These are phyloP conservation scores for Buathra laborator DNA, from an alignment of 2,888 invertebrate genomes.

Conservation along the genomic window DNA sequence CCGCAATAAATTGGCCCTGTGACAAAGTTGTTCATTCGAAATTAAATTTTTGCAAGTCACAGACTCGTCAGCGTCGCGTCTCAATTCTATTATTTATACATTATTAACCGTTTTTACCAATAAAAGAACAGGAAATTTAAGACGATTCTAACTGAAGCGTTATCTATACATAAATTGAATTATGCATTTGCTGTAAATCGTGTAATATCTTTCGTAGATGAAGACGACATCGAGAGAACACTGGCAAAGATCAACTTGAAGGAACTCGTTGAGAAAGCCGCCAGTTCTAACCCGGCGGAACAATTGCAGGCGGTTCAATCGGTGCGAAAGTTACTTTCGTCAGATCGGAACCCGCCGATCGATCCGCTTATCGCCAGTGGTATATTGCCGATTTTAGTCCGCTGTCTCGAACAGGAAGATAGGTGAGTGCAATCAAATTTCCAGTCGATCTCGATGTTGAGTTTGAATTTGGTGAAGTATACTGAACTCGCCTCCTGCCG, in stretches of 20 bases:
- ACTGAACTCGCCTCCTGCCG: too few relatives aligned
- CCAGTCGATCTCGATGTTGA: too few relatives aligned
- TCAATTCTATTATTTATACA: too few relatives aligned
- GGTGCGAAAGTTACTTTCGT: conserved; percentile 97
- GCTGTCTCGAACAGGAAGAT: conserved; percentile 94
- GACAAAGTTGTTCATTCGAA: too few relatives aligned
- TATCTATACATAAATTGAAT: not conserved
- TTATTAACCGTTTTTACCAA: too few relatives aligned
- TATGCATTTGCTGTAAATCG: not conserved
- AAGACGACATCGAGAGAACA: conserved; percentile 90
- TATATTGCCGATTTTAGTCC: conserved; percentile 97
- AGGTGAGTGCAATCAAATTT: conserved; percentile 84
- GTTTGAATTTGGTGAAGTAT: too few relatives aligned
- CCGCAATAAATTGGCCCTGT: too few relatives aligned
- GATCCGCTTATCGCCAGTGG: conserved; percentile 97
- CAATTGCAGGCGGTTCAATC: conserved; percentile 97
- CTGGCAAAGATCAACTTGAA: conserved; percentile 91
- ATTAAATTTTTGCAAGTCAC: too few relatives aligned
- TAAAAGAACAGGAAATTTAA: too few relatives aligned
- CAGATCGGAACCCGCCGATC: conserved; percentile 99
- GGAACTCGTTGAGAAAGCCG: conserved; percentile 95
- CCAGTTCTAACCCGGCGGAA: conserved; percentile 91
- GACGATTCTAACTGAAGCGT: too few relatives aligned
- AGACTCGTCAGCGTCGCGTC: too few relatives aligned
- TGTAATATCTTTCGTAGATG: conserved; percentile 86